These are phyloP conservation scores for Mellivora capensis DNA, from an alignment of 2,113 vertebrate species.

Conservation along the genomic window DNA sequence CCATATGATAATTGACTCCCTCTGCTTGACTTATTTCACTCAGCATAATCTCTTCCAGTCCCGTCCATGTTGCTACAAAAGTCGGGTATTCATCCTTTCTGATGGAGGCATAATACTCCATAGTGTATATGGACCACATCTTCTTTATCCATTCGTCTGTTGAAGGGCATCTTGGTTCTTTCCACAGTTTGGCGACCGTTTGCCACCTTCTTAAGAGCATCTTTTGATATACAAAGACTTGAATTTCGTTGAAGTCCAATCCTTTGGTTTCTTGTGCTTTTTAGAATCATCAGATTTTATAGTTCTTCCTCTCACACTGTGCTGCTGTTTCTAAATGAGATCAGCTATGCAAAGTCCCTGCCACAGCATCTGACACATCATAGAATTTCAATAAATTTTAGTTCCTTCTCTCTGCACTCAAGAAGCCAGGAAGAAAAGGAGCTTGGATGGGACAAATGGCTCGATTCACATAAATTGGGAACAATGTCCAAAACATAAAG, in stretches of 20 bases:
- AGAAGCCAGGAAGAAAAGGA: slow-evolving; percentile 47
- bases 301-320: slow-evolving; percentile 37
- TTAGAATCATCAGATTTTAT: slow-evolving; percentile 33
- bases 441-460: slow-evolving; percentile 53
- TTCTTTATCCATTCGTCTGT: too few relatives aligned
- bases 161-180: too few relatives aligned
- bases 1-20: too few relatives aligned
- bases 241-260: not conserved
- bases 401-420: slow-evolving; percentile 36
- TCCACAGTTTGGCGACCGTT: too few relatives aligned
- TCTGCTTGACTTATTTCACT: too few relatives aligned
- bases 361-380: slow-evolving; percentile 57
- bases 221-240: not conserved
- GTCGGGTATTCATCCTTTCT: too few relatives aligned
- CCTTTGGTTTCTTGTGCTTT: not conserved
- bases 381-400: slow-evolving; percentile 62
- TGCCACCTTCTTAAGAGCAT: not conserved
- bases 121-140: too few relatives aligned
- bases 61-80: too few relatives aligned
- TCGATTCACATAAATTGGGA: slow-evolving; percentile 19
- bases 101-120: too few relatives aligned
- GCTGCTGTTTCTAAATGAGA: slow-evolving; percentile 48
- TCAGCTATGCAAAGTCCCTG: slow-evolving; percentile 61
- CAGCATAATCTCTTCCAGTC: too few relatives aligned
- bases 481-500: not conserved